Conservation (phyloP, 2,113 vertebrate species). For the Barnardius zonarius region DNA sequence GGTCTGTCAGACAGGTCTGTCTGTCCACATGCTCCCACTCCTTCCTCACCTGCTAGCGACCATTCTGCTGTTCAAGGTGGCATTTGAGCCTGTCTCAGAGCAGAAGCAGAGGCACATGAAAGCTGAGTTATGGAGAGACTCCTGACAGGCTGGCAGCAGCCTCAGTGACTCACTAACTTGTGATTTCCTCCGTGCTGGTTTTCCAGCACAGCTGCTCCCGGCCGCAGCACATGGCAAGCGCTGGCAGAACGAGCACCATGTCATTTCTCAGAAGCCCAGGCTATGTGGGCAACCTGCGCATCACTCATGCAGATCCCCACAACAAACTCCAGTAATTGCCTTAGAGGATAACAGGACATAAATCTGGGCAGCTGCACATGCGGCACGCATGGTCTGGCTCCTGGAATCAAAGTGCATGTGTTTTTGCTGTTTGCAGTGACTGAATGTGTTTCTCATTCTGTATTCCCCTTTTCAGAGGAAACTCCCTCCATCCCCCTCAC, state of each 20-base stretch:
- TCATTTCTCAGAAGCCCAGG: constrained; percentile 1
- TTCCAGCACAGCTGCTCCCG: constrained; percentile 38
- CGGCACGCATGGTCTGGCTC: constrained; percentile 40
- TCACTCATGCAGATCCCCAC: constrained; percentile 20
- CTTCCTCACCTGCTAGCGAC: not conserved
- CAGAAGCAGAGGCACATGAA: constrained; percentile 51
- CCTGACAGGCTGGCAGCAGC: constrained; percentile 48
- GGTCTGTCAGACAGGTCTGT: not conserved
- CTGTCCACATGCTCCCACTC: not conserved
- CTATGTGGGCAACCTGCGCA: constrained; percentile 50
- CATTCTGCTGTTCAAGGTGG: constrained; percentile 7
- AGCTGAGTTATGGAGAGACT: constrained; percentile 46
- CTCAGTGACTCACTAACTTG: constrained; percentile 74
- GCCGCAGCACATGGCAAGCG: not conserved
- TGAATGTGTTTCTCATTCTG: constrained; percentile 61
- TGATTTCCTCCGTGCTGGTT: constrained; percentile 69
- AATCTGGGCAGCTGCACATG: constrained; percentile 44
- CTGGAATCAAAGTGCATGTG: constrained; percentile 52
- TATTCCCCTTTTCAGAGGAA: constrained; percentile 38
- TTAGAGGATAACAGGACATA: constrained; percentile 45
- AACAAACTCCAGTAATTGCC: constrained; percentile 40
- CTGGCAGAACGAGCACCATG: not conserved
- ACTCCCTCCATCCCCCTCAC: constrained; percentile 33
- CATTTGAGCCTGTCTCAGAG: not conserved
- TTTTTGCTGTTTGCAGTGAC: constrained; percentile 29